Evolutionary conservation across 2,797 vertebrate genomes (phyloP).

Genomic region (Mallotus villosus): DNA sequence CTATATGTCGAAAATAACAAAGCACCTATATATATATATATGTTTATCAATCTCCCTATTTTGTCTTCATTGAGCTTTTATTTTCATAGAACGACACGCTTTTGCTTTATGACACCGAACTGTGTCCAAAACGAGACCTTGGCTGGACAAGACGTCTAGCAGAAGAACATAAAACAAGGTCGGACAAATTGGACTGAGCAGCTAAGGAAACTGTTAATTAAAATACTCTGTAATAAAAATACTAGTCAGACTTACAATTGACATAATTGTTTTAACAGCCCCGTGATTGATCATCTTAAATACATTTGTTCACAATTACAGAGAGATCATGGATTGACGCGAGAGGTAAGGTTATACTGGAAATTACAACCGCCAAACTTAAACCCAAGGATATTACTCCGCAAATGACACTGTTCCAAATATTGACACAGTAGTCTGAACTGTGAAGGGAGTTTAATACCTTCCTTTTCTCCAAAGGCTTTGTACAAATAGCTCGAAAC

Average conservation of each 20-base stretch:
- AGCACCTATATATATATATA: too few relatives aligned
- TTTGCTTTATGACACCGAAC: too few relatives aligned
- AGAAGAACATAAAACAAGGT: slow-evolving; percentile 4
- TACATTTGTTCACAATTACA: slow-evolving; percentile 54
- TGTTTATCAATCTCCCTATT: too few relatives aligned
- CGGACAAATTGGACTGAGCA: slow-evolving; percentile 21
- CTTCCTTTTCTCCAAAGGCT: slow-evolving; percentile 27
- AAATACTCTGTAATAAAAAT: slow-evolving; percentile 10
- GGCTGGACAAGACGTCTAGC: too few relatives aligned
- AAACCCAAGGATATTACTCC: slow-evolving; percentile 21
- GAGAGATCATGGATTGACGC: slow-evolving; percentile 42
- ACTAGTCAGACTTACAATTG: slow-evolving; percentile 42
- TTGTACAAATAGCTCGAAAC: slow-evolving; percentile 33
- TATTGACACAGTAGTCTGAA: slow-evolving; percentile 42
- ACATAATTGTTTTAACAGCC: slow-evolving; percentile 50
- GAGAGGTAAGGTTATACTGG: slow-evolving; percentile 12
- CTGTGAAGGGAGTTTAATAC: slow-evolving; percentile 32
- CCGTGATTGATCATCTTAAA: slow-evolving; percentile 39
- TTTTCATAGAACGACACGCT: too few relatives aligned
- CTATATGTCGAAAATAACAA: too few relatives aligned
- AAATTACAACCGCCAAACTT: slow-evolving; percentile 13
- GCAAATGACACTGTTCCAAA: slow-evolving; percentile 35
- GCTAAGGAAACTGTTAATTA: slow-evolving; percentile 40
- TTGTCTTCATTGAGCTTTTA: too few relatives aligned
- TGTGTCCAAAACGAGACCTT: too few relatives aligned